These are phyloP conservation scores for Orthosia gracilis DNA, from an alignment of 2,888 invertebrate genomes.

Conservation along the genomic window DNA sequence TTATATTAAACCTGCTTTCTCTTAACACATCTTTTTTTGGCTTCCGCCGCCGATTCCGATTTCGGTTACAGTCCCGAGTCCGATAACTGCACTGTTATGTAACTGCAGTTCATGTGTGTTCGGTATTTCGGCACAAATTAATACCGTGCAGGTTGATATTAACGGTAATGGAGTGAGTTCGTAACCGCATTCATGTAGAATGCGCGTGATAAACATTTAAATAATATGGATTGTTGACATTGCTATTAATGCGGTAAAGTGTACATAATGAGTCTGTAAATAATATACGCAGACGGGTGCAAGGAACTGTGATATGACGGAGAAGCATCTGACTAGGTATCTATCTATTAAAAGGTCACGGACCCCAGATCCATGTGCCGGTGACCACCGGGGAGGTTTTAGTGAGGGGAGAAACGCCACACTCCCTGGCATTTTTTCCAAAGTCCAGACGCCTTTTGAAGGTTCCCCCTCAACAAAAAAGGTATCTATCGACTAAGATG, in stretches of 20 bases:
- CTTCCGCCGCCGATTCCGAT: too few relatives aligned
- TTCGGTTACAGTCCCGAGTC: too few relatives aligned
- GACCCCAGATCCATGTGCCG: too few relatives aligned
- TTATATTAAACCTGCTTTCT: too few relatives aligned
- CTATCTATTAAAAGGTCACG: too few relatives aligned
- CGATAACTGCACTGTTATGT: too few relatives aligned
- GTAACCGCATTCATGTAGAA: conserved; percentile 42
- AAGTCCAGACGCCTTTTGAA: too few relatives aligned
- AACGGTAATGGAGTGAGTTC: conserved; percentile 37
- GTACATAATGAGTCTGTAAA: background rate
- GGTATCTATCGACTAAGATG: background rate
- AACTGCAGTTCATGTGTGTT: conserved; percentile 18
- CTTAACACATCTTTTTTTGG: too few relatives aligned
- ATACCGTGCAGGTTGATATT: conserved; percentile 35
- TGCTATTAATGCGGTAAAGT: background rate
- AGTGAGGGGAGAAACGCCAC: too few relatives aligned
- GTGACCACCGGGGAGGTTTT: too few relatives aligned
- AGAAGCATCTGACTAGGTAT: background rate
- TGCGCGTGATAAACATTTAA: conserved; percentile 31
- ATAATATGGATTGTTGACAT: conserved; percentile 22
- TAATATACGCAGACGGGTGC: background rate
- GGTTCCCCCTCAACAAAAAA: too few relatives aligned
- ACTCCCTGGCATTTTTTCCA: too few relatives aligned
- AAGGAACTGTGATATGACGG: background rate
- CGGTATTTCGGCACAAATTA: conserved; percentile 35